phyloP scores from a whole-genome alignment of 2,888 invertebrate genomes.

The Agrenia bidenticulata region DNA sequence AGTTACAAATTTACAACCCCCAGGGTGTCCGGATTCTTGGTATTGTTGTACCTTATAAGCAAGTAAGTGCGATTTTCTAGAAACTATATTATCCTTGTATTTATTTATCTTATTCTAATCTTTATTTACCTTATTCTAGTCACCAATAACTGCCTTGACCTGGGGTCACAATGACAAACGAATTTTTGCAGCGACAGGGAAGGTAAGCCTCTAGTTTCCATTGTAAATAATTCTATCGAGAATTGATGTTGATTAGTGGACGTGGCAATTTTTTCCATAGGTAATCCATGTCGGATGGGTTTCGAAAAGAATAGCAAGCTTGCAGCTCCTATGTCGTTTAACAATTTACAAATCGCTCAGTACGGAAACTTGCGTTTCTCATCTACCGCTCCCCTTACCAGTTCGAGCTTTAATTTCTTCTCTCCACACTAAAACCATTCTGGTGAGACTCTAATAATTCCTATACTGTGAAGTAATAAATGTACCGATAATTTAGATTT shows the following conservation, averaged over 20 bases:
- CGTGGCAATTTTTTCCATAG: conserved; percentile 12
- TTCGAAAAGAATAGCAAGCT: conserved; percentile 81
- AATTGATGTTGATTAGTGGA: neutral
- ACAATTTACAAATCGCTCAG: conserved; percentile 68
- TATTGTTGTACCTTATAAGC: conserved; percentile 73
- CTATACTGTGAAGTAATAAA: neutral
- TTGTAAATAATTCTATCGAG: no score
- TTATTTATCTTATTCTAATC: neutral
- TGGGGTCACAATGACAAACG: conserved; percentile 98
- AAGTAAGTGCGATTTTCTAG: no score
- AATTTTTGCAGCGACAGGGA: conserved; percentile 89
- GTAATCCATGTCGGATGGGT: conserved; percentile 88
- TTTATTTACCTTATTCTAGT: conserved; percentile 59
- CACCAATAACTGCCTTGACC: conserved; percentile 86
- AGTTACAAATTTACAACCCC: conserved; percentile 89
- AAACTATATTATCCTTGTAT: no score
- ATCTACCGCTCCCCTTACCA: conserved; percentile 82
- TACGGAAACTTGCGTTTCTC: conserved; percentile 72
- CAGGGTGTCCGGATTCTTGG: conserved; percentile 78
- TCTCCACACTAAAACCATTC: conserved; percentile 89
- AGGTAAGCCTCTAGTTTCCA: no score
- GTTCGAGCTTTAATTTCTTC: conserved; percentile 81
- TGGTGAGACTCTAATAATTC: conserved; percentile 61
- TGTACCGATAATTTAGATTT: no score
- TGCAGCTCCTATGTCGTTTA: conserved; percentile 85